Percentiles rank a stretch among this genome's conserved stretches.
phyloP scores from a whole-genome alignment of 2,113 vertebrate genomes.

The Prinia subflava region DNA sequence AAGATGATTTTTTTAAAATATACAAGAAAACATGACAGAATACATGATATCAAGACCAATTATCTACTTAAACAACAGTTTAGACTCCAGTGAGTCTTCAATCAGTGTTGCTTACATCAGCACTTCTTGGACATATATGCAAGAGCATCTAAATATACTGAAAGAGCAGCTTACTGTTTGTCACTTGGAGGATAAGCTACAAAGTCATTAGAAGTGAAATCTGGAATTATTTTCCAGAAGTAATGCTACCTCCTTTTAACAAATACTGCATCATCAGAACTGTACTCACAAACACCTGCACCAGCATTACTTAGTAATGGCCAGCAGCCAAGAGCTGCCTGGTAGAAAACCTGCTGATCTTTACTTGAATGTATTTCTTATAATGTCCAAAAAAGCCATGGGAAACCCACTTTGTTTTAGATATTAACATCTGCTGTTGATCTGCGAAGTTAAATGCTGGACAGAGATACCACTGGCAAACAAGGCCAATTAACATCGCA shows the following conservation, averaged over 20 bases:
- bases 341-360: not conserved
- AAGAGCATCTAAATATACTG: not conserved
- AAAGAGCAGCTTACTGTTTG: not conserved
- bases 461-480: not conserved
- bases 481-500: not conserved
- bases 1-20: not conserved
- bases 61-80: not conserved
- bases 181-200: not conserved
- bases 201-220: not conserved
- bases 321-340: not conserved
- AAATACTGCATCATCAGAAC: not conserved
- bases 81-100: not conserved
- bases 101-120: not conserved
- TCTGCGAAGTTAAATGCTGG: not conserved
- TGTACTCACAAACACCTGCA: not conserved
- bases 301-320: not conserved
- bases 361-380: not conserved
- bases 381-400: not conserved
- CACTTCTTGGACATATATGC: not conserved
- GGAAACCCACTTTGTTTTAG: not conserved
- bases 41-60: not conserved
- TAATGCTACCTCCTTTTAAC: not conserved
- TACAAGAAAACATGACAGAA: not conserved
- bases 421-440: not conserved
- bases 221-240: not conserved